phyloP scores from a whole-genome alignment of 2,888 invertebrate species.

The Agonopterix alstromeriana region DNA sequence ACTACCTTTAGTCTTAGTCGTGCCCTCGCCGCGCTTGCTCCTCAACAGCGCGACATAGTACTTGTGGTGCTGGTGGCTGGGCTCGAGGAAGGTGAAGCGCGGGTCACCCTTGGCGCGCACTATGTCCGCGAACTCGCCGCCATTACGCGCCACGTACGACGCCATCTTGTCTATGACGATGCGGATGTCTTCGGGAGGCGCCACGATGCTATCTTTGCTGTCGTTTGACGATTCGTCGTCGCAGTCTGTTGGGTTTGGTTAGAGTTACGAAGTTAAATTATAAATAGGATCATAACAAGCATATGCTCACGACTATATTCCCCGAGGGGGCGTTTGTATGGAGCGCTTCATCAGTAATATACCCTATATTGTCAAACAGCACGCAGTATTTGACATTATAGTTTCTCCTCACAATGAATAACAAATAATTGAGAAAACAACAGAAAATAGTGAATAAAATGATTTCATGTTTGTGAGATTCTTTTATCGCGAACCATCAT shows the following conservation, averaged over 20 bases:
- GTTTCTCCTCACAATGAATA: no score
- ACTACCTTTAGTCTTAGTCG: not conserved
- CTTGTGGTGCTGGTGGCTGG: conserved; percentile 84
- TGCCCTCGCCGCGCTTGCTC: conserved; percentile 36
- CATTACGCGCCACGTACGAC: conserved; percentile 96
- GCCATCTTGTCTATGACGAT: conserved; percentile 98
- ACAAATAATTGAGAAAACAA: no score
- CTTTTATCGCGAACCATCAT: no score
- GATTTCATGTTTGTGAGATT: no score
- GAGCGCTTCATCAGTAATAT: no score
- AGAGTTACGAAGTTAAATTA: conserved; percentile 19
- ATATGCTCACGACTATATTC: no score
- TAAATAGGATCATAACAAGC: no score
- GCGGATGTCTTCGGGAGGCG: conserved; percentile 89
- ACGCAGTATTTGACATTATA: no score
- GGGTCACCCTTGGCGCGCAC: conserved; percentile 89
- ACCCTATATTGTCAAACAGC: no score
- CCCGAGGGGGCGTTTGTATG: no score
- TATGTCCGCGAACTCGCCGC: conserved; percentile 93
- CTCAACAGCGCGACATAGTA: conserved; percentile 82
- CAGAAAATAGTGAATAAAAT: no score
- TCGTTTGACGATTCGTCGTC: conserved; percentile 52
- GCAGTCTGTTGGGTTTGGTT: conserved; percentile 33
- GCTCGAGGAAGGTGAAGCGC: conserved; percentile 90
- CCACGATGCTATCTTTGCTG: conserved; percentile 44